Evolutionary conservation across 2,888 invertebrate genomes (phyloP).

Genomic region (Dolichomitus sp.): DNA sequence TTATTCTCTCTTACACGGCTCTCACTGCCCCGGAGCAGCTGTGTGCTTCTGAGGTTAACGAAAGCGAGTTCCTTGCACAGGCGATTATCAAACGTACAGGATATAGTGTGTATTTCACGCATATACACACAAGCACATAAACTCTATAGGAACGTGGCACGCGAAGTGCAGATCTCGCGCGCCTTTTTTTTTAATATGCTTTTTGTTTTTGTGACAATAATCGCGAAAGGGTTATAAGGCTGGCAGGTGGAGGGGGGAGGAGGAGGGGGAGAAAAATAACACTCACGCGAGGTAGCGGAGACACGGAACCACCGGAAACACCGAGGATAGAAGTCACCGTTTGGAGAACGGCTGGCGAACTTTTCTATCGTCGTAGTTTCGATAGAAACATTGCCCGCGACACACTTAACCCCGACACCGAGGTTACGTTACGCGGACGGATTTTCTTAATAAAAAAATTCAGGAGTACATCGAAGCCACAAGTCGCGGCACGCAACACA

Average conservation of each 20-base stretch:
- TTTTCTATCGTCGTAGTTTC: constrained; percentile 24
- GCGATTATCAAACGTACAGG: constrained; percentile 29
- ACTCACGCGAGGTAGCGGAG: constrained; percentile 50
- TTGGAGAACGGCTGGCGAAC: constrained; percentile 68
- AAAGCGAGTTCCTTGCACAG: constrained; percentile 51
- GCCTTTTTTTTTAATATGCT: constrained; percentile 28
- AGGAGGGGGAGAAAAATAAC: constrained; percentile 32
- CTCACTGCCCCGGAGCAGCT: constrained; percentile 19
- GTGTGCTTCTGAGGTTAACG: constrained; percentile 46
- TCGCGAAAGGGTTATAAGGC: constrained; percentile 26
- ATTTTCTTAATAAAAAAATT: background rate
- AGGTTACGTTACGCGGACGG: constrained; percentile 2
- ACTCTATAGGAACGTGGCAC: constrained; percentile 46
- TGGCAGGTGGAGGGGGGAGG: constrained; percentile 50
- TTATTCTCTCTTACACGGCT: constrained; percentile 19
- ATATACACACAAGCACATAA: constrained; percentile 9
- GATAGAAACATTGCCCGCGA: background rate
- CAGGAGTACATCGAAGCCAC: constrained; percentile 34
- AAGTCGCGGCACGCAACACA: constrained; percentile 62
- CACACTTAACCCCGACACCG: background rate
- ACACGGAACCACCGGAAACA: constrained; percentile 67
- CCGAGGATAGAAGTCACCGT: constrained; percentile 60
- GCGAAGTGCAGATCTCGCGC: background rate
- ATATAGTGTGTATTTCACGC: constrained; percentile 2
- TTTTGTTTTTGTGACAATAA: constrained; percentile 8